A percentile compares a stretch with the other conserved stretches of the same genome.
These are phyloP conservation scores for Petrosia ficiformis DNA, from an alignment of 37 sponge, comb jelly and placozoan species.

Conservation along the genomic window DNA sequence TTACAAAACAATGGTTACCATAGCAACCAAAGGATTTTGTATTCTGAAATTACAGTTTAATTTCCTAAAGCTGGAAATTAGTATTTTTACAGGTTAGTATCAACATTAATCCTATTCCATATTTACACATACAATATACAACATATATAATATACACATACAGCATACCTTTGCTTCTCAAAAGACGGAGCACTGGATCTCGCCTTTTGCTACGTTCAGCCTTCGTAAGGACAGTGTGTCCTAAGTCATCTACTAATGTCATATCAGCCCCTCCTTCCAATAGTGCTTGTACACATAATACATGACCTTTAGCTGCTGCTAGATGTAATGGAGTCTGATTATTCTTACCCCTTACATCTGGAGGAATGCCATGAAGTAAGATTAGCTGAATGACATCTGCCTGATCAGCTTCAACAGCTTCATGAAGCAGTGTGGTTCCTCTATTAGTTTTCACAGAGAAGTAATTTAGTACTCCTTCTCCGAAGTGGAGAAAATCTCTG, in stretches of 20 bases:
- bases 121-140: too few relatives aligned
- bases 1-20: too few relatives aligned
- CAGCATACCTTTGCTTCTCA: slow-evolving; percentile 68
- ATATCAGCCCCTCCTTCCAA: slow-evolving; percentile 64
- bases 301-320: slow-evolving; percentile 53
- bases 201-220: slow-evolving; percentile 69
- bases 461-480: slow-evolving; percentile 29
- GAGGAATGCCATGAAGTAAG: slow-evolving; percentile 46
- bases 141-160: too few relatives aligned
- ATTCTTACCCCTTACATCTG: slow-evolving; percentile 47
- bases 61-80: too few relatives aligned
- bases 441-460: slow-evolving; percentile 12
- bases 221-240: slow-evolving; percentile 32
- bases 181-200: slow-evolving; percentile 48
- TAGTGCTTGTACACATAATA: slow-evolving; percentile 54
- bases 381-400: slow-evolving; percentile 65
- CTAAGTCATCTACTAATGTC: slow-evolving; percentile 40
- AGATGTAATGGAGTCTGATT: slow-evolving; percentile 67
- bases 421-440: slow-evolving; percentile 69
- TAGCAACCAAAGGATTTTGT: too few relatives aligned
- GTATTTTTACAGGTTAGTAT: too few relatives aligned
- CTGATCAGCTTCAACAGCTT: slow-evolving; percentile 75
- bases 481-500: slow-evolving; percentile 26
- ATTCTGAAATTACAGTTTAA: too few relatives aligned
- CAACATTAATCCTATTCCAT: too few relatives aligned